phyloP scores from a whole-genome alignment of 2,888 invertebrate species.

The Asteroscopus sphinx region DNA sequence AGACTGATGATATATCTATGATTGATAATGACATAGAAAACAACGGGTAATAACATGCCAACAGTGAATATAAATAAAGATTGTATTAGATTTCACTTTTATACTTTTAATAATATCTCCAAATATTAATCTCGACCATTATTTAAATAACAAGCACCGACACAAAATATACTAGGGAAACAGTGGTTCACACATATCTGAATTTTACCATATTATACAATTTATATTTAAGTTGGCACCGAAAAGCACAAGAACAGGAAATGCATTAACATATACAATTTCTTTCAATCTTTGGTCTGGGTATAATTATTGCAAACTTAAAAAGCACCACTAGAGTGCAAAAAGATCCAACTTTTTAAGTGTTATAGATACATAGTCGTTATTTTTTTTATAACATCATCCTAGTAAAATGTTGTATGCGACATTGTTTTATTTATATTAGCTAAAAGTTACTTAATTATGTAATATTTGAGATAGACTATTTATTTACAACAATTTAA shows the following conservation, averaged over 20 bases:
- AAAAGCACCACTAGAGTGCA: conserved; percentile 61
- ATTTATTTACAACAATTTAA: conserved; percentile 88
- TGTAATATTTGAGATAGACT: conserved; percentile 81
- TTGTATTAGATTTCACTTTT: conserved; percentile 37
- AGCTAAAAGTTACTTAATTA: conserved; percentile 61
- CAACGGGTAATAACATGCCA: too few species aligned
- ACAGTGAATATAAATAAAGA: conserved; percentile 26
- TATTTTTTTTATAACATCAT: conserved; percentile 57
- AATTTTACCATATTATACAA: conserved; percentile 64
- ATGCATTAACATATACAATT: conserved; percentile 73
- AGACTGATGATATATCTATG: too few species aligned
- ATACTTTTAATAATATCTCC: conserved; percentile 60
- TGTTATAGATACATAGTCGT: conserved; percentile 52
- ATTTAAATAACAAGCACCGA: conserved; percentile 66
- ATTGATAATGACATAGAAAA: too few species aligned
- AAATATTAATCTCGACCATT: conserved; percentile 67
- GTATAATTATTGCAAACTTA: conserved; percentile 75
- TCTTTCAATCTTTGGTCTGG: conserved; percentile 82
- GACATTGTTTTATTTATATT: conserved; percentile 34
- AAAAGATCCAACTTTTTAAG: conserved; percentile 48
- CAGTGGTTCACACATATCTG: conserved; percentile 63
- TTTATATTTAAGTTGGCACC: conserved; percentile 75
- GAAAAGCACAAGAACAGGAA: conserved; percentile 71
- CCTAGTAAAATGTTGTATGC: conserved; percentile 58
- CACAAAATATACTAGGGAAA: conserved; percentile 61